Evolutionary conservation across 2,888 invertebrate genomes (phyloP).

Genomic region (Perizoma flavofasciatum): DNA sequence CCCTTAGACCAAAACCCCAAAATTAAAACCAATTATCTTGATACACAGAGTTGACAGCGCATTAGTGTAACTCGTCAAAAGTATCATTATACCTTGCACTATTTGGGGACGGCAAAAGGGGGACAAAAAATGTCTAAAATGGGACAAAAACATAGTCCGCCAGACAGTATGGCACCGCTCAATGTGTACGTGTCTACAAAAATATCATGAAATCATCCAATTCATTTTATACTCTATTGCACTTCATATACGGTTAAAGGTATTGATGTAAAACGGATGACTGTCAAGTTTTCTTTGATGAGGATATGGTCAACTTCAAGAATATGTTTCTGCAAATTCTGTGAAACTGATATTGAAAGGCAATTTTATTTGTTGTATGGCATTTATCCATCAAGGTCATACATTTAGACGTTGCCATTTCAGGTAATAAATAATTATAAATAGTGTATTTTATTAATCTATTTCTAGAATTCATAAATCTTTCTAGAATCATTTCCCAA

Average conservation of each 20-base stretch:
- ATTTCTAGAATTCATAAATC: too few species aligned
- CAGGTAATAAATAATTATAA: too few species aligned
- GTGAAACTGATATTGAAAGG: slow-evolving; percentile 10
- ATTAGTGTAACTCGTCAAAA: slow-evolving; percentile 42
- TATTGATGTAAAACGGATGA: not conserved
- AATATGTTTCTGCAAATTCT: slow-evolving; percentile 23
- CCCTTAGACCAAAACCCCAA: slow-evolving; percentile 13
- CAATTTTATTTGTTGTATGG: not conserved
- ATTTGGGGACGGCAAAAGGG: slow-evolving; percentile 50
- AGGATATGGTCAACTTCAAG: slow-evolving; percentile 19
- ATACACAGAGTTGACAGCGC: slow-evolving; percentile 43
- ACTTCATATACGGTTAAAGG: slow-evolving; percentile 14
- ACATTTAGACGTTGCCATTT: not conserved
- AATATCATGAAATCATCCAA: slow-evolving; percentile 15
- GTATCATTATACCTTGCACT: slow-evolving; percentile 53
- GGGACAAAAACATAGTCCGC: slow-evolving; percentile 48
- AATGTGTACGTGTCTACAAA: slow-evolving; percentile 49
- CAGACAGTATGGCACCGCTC: slow-evolving; percentile 80
- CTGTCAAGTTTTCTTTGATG: slow-evolving; percentile 18
- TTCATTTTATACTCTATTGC: slow-evolving; percentile 38
- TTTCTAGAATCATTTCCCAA: too few species aligned
- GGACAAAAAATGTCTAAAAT: slow-evolving; percentile 49
- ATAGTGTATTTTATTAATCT: too few species aligned
- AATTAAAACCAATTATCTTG: slow-evolving; percentile 38
- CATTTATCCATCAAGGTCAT: not conserved